Evolutionary conservation across 2,797 vertebrate species (phyloP), one percentile per base, ranked within the genome.

Genomic region (Orestias chungarensis): DNA sequence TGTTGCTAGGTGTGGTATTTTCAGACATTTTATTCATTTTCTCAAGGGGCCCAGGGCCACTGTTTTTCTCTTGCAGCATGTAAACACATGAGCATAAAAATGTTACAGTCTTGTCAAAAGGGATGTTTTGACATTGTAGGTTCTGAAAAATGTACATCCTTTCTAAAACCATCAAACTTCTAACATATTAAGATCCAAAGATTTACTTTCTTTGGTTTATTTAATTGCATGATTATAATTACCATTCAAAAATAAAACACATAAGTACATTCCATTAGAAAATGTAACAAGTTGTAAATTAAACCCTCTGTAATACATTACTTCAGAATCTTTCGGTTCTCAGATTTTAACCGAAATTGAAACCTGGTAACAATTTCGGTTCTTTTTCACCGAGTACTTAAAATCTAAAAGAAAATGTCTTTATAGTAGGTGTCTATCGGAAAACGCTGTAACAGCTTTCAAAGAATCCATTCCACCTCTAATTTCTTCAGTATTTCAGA

Each of bases 201-300:
- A 33, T 23, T 44, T 40, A 55, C 15, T 64, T 20, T n/a, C 47
- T 64, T 35, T 17, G 31, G 15, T 18, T 42, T 1, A 59, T 66
- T 49, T 10, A 6, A 33, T 14, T 40, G 49, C 27, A 4, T 35
- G 35, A 33, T 55, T 43, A 25, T 66, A 62, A 73, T 55, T 14
- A 33, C 46, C 20, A 43, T 12, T 66, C 25, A 57, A 29, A 57
- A n/a, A 62, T 62, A 18, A 54, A 42, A 66, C 61, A 47, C 38
- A 52, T 75, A 59, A 27, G 38, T 15, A 55, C 33, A 38, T 62
- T 40, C 59, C 12, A 25, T 62, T 35, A 62, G 12, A 40, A 64
- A 43, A 52, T 70, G 20, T 57, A 52, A 70, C 35, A 18, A 43
- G 62, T 62, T 68, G 31, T 49, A 57, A 69, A 46, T 40, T 29